Evolutionary conservation across 2,888 invertebrate genomes (phyloP), one percentile per base, ranked within the genome.

Genomic region (Ephialtes manifestator): DNA sequence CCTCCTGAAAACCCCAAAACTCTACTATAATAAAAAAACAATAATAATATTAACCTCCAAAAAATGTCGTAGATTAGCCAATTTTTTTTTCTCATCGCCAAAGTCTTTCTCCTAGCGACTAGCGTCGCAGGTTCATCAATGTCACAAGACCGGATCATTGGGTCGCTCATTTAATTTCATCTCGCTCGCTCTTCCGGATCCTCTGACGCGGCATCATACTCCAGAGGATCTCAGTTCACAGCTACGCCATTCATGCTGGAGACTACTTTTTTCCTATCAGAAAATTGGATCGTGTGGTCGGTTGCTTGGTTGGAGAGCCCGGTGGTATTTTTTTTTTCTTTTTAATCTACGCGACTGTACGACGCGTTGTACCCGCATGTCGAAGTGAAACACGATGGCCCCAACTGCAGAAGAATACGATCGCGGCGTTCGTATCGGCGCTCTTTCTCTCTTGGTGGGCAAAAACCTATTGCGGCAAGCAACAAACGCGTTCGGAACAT

Each of bases 271-370:
- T 70, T 31, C 87, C 83, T 87, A 92, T 92, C 92, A 91, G 91
- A 92, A 91, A 92, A 92, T 90, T 91, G 90, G 90, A 92, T 92
- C 92, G 89, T 89, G 76, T 82, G 86, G 77, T 65, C 55, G 67
- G 65, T 85, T 75, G 60, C 72, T 55, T 53, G 39, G 43, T 58
- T 58, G 68, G 48, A 79, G 65, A 60, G 28, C 24, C 63, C 72
- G 63, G 20, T 60, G 77, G 60, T 75, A 20, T 58, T 15, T 72
- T 84, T 74, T 60, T 79, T 81, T 80, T 70, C 65, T 82, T 72
- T 88, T 87, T 88, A 84, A 86, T 85, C 88, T 82, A 75, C 83
- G 55, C 28, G 91, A 91, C 91, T 90, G 90, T 91, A 92, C 90
- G 75, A 72, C 68, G 83, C 58, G 60, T 48, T 53, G 53, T 80